Evolutionary conservation across 1,140 invertebrate species (phyloP), one percentile per base, ranked within the genome.

Genomic region (Aphelenchoides fujianensis): DNA sequence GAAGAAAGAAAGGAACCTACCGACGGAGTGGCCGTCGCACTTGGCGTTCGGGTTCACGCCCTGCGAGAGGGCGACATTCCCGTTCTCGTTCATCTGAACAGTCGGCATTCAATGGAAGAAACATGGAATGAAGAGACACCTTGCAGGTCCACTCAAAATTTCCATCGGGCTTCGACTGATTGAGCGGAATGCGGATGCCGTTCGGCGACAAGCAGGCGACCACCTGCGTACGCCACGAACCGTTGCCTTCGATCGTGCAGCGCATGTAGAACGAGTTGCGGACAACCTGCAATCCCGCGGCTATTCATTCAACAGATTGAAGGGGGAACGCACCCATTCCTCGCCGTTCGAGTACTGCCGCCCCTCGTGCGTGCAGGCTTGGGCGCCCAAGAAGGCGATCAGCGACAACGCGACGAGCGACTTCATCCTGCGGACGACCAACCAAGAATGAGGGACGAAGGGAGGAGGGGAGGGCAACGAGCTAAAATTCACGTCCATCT

Each of bases 171-270:
- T 36, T 66, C 1, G 31, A n/a, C 30, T 30, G 16, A 28, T 67
- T 66, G 19, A 78, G 66, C 19, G 69, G 62, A 53, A 78, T 75
- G 1, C 68, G 41, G 16, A 41, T 36, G 23, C 70, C 75, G 30
- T 70, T 69, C 7, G 76, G 76, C 19, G 71, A 52, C 3, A 77
- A 35, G 55, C 76, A 78, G 36, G 78, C 76, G n/a, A 74, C 74
- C 27, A 78, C 76, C 61, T 78, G 70, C 2, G 76, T 79, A 28
- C 70, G 69, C 76, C 76, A 78, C 3, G 78, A 80, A 23, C 79
- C 79, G 30, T 76, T 79, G 9, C 52, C 28, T 2, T 70, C 37
- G 32, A 81, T 70, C 7, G 73, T 81, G 41, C 76, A 78, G 31
- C 72, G 55, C 79, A 78, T 78, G 3, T 80, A 64, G 54, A 78